Conservation (phyloP, 1,140 invertebrate genomes). For the Calephelis nemesis region DNA sequence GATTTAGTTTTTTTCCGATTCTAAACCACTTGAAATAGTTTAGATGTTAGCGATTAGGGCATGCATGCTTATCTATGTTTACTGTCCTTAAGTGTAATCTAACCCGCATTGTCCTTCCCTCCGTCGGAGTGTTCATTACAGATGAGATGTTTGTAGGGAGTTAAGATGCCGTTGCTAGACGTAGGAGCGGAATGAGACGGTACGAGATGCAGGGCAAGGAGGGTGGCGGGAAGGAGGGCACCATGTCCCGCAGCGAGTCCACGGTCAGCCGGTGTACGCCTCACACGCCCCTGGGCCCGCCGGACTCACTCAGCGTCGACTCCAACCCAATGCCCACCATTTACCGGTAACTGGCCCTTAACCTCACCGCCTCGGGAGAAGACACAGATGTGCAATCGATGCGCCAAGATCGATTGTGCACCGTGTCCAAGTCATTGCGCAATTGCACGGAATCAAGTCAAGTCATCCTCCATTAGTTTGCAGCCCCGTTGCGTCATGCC, state of each 20-base stretch:
- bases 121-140: conserved; percentile 65
- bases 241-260: conserved; percentile 71
- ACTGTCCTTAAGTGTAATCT: conserved; percentile 57
- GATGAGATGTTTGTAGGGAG: conserved; percentile 64
- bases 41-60: conserved; percentile 70
- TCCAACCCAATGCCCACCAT: conserved; percentile 89
- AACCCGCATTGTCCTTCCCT: conserved; percentile 52
- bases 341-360: conserved; percentile 84
- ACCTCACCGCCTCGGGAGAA: conserved; percentile 45
- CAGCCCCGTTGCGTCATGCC: conserved; percentile 33
- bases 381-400: conserved; percentile 42
- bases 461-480: conserved; percentile 36
- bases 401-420: conserved; percentile 31
- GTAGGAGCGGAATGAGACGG: conserved; percentile 66
- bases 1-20: conserved; percentile 52
- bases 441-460: conserved; percentile 32
- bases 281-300: conserved; percentile 64
- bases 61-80: conserved; percentile 73
- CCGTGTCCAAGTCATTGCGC: conserved; percentile 25
- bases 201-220: conserved; percentile 69
- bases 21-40: conserved; percentile 53
- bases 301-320: conserved; percentile 88
- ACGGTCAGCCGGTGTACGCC: conserved; percentile 69
- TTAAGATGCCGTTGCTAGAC: conserved; percentile 67
- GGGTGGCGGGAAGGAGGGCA: conserved; percentile 56